Evolutionary conservation across 2,888 invertebrate genomes (phyloP).

Genomic region (Pomacea canaliculata): DNA sequence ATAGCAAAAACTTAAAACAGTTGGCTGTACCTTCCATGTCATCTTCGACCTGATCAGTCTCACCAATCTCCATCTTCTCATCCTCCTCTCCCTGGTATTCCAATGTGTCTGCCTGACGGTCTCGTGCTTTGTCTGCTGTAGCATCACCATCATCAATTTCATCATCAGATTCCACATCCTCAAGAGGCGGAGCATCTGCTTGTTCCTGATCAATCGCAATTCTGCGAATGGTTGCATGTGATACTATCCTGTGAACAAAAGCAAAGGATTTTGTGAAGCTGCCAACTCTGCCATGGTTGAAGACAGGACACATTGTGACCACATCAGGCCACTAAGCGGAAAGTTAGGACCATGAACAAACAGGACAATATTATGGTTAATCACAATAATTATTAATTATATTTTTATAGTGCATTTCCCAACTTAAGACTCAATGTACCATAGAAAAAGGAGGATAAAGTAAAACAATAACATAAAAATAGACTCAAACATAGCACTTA

Average conservation of each 20-base stretch:
- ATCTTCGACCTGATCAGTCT: conserved; percentile 4
- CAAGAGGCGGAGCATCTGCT: conserved; percentile 27
- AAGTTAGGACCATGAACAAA: too few species aligned
- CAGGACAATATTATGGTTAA: too few species aligned
- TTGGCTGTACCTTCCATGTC: conserved; percentile 15
- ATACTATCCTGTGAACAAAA: conserved; percentile 7
- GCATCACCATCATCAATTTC: conserved; percentile 78
- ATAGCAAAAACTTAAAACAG: neutral
- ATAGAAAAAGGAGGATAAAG: too few species aligned
- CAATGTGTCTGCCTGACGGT: conserved; percentile 53
- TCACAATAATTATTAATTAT: too few species aligned
- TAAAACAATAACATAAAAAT: too few species aligned
- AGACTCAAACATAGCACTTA: too few species aligned
- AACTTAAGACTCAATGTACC: too few species aligned
- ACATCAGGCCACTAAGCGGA: too few species aligned
- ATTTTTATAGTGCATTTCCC: too few species aligned
- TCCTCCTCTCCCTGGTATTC: conserved; percentile 71
- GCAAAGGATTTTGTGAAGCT: too few species aligned
- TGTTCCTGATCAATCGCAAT: neutral
- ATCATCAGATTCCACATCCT: conserved; percentile 70
- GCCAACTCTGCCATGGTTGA: too few species aligned
- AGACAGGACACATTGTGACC: too few species aligned
- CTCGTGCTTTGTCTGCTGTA: conserved; percentile 71
- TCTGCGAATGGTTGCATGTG: neutral
- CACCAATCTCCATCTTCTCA: conserved; percentile 58